Base-by-base conservation (phyloP, 2,888 invertebrate species). In the Eilema depressum region DNA sequence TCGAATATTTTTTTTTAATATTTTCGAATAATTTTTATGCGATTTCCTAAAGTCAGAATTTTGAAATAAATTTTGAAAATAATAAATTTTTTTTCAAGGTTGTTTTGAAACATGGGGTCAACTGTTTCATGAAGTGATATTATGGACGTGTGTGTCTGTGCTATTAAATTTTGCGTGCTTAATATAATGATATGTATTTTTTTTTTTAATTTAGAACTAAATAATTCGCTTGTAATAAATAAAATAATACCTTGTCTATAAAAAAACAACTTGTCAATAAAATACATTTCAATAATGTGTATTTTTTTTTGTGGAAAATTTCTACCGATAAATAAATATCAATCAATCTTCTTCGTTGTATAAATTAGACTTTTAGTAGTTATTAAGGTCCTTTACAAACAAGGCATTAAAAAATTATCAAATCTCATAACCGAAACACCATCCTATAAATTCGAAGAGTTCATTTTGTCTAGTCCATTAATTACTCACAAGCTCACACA, bases 101-200 rank as follows among this genome's bases (percentile, higher is more conserved):
- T 12, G 17, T 30, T 33, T 57, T 33, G 4, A 33, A 65, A 33
- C 20, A 64, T 66, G 33, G 73, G 72, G 75, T 74, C 75, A 75
- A 83, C 79, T 77, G 75, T 83, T 68, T 63, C 10, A 56, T 68
- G n/a, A 62, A 70, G 74, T 71, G 73, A 75, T 71, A 57, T 68
- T 17, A 28, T 69, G 73, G 75, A 41, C 41, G 76, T 78, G 80
- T 69, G 70, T n/a, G 71, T 76, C 76, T 77, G 81, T 69, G 71
- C 79, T 64, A 66, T 79, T 47, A 17, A 73, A 79, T 69, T 66
- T 81, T 81, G 81, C 84, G 85, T 88, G 88, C 87, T 85, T 80
- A 81, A 41, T 79, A 79, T 82, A 83, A 80, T 86, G 86, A 88
- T 89, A 88, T 89, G 88, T 86, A 77, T 76, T 71, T 70, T 75